Conservation (phyloP, 2,797 vertebrate species). For the Bradypodion ventrale region DNA sequence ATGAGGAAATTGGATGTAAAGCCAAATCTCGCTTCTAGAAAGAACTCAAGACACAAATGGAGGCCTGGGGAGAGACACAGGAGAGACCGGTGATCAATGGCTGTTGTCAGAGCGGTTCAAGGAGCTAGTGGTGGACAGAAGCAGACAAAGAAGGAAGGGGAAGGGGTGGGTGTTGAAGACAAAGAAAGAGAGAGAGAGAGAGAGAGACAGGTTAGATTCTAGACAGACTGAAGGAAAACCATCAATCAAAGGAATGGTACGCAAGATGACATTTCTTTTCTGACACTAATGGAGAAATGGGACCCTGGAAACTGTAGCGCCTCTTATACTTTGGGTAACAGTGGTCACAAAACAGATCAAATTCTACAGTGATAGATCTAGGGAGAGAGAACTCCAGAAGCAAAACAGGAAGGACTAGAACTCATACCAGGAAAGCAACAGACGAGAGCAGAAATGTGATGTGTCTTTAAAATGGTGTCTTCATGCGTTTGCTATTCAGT, state of each 20-base stretch:
- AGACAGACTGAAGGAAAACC: conserved; percentile 28
- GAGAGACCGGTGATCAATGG: conserved; percentile 60
- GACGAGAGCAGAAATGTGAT: background rate
- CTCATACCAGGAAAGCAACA: background rate
- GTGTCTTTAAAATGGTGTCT: too few species aligned
- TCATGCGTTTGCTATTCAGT: too few species aligned
- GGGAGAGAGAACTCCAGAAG: background rate
- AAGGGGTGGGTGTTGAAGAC: conserved; percentile 47
- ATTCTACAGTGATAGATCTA: background rate
- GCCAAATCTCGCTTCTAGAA: background rate
- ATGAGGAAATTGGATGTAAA: conserved; percentile 18
- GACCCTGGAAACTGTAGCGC: background rate
- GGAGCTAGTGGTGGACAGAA: conserved; percentile 61
- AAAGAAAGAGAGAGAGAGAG: conserved; percentile 46
- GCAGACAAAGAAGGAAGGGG: conserved; percentile 51
- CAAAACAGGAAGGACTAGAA: background rate
- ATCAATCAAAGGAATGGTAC: background rate
- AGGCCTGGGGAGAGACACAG: conserved; percentile 23
- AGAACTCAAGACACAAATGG: conserved; percentile 27
- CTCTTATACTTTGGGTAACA: background rate
- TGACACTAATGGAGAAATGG: background rate
- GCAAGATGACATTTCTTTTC: background rate
- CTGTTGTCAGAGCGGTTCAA: conserved; percentile 72
- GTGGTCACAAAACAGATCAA: background rate
- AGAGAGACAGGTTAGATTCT: conserved; percentile 61